A percentile compares a stretch with the other conserved stretches of the same genome.
Evolutionary conservation across 1,140 invertebrate species (phyloP).

Genomic region (Drosophila nikananu): DNA sequence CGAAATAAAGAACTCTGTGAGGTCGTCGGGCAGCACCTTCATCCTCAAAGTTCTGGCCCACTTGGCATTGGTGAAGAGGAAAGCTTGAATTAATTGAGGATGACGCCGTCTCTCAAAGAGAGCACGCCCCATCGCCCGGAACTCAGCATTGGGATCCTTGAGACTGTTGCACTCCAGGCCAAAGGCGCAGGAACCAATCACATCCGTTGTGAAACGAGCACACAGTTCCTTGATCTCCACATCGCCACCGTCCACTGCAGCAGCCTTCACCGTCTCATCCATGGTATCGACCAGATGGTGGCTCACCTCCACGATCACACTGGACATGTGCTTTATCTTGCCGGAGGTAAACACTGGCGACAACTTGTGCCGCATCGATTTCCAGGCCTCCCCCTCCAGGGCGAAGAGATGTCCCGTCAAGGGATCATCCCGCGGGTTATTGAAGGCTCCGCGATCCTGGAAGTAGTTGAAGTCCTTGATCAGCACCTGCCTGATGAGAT

Average conservation of each 20-base stretch:
- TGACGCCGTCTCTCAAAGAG: constrained; percentile 61
- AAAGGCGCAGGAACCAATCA: constrained; percentile 86
- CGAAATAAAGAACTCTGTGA: constrained; percentile 83
- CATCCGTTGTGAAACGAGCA: constrained; percentile 88
- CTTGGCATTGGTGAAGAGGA: constrained; percentile 54
- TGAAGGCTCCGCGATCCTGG: constrained; percentile 85
- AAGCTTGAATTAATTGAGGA: constrained; percentile 25
- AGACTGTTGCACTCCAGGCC: constrained; percentile 86
- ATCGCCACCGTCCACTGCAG: constrained; percentile 84
- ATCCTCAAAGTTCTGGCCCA: constrained; percentile 51
- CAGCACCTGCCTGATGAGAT: constrained; percentile 72
- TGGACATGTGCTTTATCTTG: constrained; percentile 87
- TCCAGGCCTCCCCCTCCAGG: constrained; percentile 86
- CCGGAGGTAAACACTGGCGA: constrained; percentile 87
- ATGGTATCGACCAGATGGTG: constrained; percentile 55
- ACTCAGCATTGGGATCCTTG: constrained; percentile 85
- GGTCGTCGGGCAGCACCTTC: constrained; percentile 71
- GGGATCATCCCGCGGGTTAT: constrained; percentile 86
- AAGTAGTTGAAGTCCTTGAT: constrained; percentile 83
- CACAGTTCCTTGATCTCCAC: constrained; percentile 87
- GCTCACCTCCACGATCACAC: constrained; percentile 75
- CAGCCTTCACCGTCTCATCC: constrained; percentile 26
- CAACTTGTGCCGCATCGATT: constrained; percentile 86
- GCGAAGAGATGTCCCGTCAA: constrained; percentile 86
- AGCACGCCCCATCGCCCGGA: constrained; percentile 78